Conservation (phyloP, 2,797 vertebrate species). For the Brachyrhaphis roseni region DNA sequence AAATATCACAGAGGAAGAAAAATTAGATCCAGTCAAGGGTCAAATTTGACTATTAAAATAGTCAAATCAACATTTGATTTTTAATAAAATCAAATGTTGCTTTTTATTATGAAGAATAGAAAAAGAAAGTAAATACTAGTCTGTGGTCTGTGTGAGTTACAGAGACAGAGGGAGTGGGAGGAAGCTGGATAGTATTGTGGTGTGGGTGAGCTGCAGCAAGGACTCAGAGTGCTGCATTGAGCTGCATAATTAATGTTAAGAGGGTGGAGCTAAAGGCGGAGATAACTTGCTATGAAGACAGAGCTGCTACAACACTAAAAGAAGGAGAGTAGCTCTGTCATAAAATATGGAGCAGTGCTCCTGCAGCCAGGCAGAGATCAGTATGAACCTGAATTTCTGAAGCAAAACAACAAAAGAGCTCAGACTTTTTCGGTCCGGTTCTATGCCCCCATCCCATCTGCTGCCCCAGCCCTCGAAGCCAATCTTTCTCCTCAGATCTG, state of each 20-base stretch:
- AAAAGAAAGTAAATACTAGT: slow-evolving; percentile 14
- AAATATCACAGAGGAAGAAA: not conserved
- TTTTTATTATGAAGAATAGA: slow-evolving; percentile 13
- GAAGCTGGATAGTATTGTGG: slow-evolving; percentile 56
- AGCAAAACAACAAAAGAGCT: slow-evolving; percentile 44
- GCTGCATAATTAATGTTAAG: slow-evolving; percentile 86
- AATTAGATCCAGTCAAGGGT: not conserved
- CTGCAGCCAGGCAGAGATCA: slow-evolving; percentile 11
- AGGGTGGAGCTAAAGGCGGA: slow-evolving; percentile 75
- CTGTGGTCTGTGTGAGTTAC: slow-evolving; percentile 35
- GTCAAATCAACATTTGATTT: too few relatives aligned
- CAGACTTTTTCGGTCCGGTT: slow-evolving; percentile 47
- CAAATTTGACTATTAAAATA: too few relatives aligned
- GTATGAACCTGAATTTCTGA: slow-evolving; percentile 33
- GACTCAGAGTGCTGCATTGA: slow-evolving; percentile 84
- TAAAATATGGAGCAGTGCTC: slow-evolving; percentile 21
- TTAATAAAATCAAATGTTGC: slow-evolving; percentile 16
- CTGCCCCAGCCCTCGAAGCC: slow-evolving; percentile 66
- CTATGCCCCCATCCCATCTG: slow-evolving; percentile 69
- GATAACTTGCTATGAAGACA: slow-evolving; percentile 58
- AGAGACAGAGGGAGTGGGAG: slow-evolving; percentile 51
- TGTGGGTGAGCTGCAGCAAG: slow-evolving; percentile 77
- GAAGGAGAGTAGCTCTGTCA: slow-evolving; percentile 25
- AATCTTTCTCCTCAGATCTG: slow-evolving; percentile 57
- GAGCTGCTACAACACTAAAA: slow-evolving; percentile 33